A percentile compares a stretch with the other conserved stretches of the same genome.
Conservation (phyloP, 2,888 invertebrate species). For the Drosophila meridiana region DNA sequence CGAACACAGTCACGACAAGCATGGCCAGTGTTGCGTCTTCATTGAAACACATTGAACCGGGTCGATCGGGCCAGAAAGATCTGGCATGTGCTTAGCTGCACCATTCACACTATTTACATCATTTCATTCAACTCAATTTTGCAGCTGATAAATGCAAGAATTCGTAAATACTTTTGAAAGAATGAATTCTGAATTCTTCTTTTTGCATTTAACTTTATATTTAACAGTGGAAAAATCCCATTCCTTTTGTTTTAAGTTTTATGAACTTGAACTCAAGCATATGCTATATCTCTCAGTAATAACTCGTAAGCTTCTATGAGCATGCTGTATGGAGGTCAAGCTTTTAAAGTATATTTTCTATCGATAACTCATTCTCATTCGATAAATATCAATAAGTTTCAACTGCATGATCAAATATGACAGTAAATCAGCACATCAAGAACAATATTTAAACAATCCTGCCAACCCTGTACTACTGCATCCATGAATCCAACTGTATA, state of each 20-base stretch:
- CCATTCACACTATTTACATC: not conserved
- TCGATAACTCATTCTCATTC: too few relatives aligned
- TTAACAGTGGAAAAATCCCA: not conserved
- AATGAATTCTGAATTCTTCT: not conserved
- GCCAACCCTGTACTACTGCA: too few relatives aligned
- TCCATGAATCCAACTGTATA: too few relatives aligned
- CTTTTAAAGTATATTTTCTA: too few relatives aligned
- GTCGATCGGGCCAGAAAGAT: not conserved
- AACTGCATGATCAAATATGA: too few relatives aligned
- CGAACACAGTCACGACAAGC: constrained; percentile 11
- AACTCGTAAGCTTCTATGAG: not conserved
- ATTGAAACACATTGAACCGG: constrained; percentile 1
- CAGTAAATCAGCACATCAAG: too few relatives aligned
- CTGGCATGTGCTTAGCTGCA: not conserved
- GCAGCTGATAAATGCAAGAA: not conserved
- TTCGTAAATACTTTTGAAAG: not conserved
- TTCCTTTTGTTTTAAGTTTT: not conserved
- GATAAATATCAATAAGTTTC: too few relatives aligned
- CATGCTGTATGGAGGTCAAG: too few relatives aligned
- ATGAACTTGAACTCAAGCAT: not conserved
- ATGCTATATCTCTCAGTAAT: not conserved
- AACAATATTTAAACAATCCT: too few relatives aligned
- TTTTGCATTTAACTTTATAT: not conserved
- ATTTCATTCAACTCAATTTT: not conserved
- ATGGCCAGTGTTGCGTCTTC: constrained; percentile 10